phyloP scores from a whole-genome alignment of 2,888 invertebrate species.

The Sarcophaga caerulescens region DNA sequence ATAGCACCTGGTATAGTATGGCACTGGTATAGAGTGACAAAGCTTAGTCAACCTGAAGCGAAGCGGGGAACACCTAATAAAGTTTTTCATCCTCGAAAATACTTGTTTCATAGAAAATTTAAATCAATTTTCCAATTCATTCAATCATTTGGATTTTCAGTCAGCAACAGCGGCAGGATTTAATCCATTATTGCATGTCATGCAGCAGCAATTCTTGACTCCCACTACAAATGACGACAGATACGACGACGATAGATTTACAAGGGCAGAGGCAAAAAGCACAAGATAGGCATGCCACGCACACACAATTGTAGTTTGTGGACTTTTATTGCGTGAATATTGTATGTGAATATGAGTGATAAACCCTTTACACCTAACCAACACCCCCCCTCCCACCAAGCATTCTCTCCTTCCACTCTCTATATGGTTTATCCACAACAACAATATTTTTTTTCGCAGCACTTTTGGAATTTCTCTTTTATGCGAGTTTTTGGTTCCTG shows the following conservation, averaged over 20 bases:
- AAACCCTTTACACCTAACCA: background rate
- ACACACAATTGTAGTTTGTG: background rate
- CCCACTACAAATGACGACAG: conserved; percentile 39
- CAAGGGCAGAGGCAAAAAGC: no score
- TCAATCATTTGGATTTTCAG: no score
- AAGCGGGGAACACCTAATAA: no score
- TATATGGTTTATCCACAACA: background rate
- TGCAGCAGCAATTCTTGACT: conserved; percentile 55
- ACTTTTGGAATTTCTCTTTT: conserved; percentile 2
- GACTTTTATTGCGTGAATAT: background rate
- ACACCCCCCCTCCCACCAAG: background rate
- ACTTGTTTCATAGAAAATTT: no score
- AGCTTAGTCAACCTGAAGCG: no score
- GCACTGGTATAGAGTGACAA: no score
- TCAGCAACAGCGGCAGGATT: conserved; percentile 15
- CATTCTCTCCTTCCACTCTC: background rate
- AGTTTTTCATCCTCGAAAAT: no score
- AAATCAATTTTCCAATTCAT: no score
- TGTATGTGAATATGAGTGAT: background rate
- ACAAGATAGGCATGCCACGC: no score
- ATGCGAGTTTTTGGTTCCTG: conserved; percentile 53
- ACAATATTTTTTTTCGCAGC: background rate
- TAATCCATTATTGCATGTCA: conserved; percentile 51
- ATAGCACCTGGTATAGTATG: no score
- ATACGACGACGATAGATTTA: background rate